phyloP scores from a whole-genome alignment of 2,113 vertebrate species.

The Pungitius pungitius region DNA sequence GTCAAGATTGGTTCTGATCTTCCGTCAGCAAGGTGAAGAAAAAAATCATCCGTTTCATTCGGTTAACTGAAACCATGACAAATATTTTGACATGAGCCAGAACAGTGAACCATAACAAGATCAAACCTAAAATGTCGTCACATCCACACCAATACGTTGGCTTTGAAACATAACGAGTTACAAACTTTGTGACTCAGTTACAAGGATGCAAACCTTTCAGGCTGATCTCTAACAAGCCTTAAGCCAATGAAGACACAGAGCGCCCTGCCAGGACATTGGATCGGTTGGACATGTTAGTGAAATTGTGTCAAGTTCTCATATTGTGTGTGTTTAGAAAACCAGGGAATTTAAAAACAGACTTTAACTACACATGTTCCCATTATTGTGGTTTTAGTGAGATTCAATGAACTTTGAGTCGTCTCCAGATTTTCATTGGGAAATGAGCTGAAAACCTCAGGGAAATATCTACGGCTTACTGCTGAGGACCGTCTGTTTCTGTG shows the following conservation, averaged over 20 bases:
- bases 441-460: slow-evolving; percentile 1
- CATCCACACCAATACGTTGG: too few species aligned
- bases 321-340: background rate
- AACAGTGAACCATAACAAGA: too few species aligned
- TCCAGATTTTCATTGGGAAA: slow-evolving; percentile 1
- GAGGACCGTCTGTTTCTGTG: slow-evolving; percentile 69
- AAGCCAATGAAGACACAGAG: background rate
- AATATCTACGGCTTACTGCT: slow-evolving; percentile 40
- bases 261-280: background rate
- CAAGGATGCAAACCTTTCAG: too few species aligned
- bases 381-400: slow-evolving; percentile 17
- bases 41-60: background rate
- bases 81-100: background rate
- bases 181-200: too few species aligned
- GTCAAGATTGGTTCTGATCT: background rate
- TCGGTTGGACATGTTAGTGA: slow-evolving; percentile 54
- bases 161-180: too few species aligned
- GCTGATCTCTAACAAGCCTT: too few species aligned
- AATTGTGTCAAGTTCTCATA: slow-evolving; percentile 15
- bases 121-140: too few species aligned
- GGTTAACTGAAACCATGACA: background rate
- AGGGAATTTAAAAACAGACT: background rate
- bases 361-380: slow-evolving; percentile 12
- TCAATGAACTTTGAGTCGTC: slow-evolving; percentile 4
- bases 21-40: background rate